Percentiles rank a stretch among this genome's conserved stretches.
Evolutionary conservation across 1,140 invertebrate species (phyloP).

Genomic region (Akabosia matsudoensis): DNA sequence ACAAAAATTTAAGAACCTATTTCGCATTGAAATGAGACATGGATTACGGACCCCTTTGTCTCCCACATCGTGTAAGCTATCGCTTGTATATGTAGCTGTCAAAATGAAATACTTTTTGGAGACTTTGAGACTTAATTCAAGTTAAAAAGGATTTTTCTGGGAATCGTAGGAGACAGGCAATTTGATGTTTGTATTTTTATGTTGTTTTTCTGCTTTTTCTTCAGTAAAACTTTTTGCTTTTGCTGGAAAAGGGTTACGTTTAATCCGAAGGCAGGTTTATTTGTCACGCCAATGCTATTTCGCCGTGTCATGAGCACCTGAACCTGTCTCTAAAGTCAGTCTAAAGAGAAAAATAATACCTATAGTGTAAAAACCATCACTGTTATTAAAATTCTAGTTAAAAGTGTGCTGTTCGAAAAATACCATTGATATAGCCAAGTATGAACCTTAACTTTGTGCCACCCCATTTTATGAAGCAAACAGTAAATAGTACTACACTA

Average conservation of each 20-base stretch:
- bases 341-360: no score
- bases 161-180: background rate
- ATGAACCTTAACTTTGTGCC: background rate
- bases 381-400: background rate
- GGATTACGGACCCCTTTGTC: no score
- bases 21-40: no score
- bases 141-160: background rate
- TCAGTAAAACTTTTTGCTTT: no score
- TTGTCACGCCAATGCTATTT: background rate
- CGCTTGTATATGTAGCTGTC: background rate
- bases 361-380: background rate
- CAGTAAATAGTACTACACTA: no score
- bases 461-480: background rate
- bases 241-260: no score
- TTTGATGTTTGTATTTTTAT: no score
- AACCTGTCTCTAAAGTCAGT: no score
- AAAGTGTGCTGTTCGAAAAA: no score
- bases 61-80: no score
- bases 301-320: background rate
- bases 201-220: background rate
- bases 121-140: background rate
- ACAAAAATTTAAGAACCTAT: no score
- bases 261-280: background rate
- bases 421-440: background rate
- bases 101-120: background rate